Evolutionary conservation across 2,113 vertebrate species (phyloP).

Genomic region (Notiomystis cincta): DNA sequence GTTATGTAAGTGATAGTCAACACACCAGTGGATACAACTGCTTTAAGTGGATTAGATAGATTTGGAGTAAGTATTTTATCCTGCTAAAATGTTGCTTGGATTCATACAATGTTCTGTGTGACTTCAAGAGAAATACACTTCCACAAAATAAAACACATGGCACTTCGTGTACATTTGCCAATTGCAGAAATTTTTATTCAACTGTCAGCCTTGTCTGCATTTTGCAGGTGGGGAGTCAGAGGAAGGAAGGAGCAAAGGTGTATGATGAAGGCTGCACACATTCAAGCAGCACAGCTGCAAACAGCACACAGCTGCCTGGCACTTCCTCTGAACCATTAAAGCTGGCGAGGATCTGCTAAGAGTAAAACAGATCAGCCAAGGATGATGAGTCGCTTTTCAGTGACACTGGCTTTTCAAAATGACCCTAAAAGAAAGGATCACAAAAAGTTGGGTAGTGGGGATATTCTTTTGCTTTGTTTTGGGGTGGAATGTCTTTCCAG

Average conservation of each 20-base stretch:
- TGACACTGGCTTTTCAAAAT: background rate
- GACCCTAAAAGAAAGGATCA: background rate
- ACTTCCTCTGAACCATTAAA: background rate
- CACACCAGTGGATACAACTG: background rate
- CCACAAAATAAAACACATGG: background rate
- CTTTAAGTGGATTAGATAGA: slow-evolving; percentile 22
- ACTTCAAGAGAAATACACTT: background rate
- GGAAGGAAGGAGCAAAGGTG: background rate
- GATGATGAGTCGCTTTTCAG: background rate
- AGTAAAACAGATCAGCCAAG: background rate
- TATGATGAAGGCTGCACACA: background rate
- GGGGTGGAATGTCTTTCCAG: background rate
- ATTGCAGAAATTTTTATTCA: background rate
- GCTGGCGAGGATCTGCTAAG: background rate
- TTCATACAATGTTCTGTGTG: background rate
- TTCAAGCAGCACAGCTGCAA: background rate
- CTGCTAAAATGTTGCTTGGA: background rate
- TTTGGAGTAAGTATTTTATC: background rate
- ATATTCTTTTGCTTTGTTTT: background rate
- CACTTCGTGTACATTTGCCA: background rate
- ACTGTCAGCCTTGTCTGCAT: background rate
- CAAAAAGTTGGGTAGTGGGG: background rate
- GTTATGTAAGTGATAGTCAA: background rate
- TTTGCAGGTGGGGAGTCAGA: background rate
- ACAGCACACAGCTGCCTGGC: background rate